A percentile compares a stretch with the other conserved stretches of the same genome.
phyloP scores from a whole-genome alignment of 2,888 invertebrate species.

The Nemotelus pantherinus region DNA sequence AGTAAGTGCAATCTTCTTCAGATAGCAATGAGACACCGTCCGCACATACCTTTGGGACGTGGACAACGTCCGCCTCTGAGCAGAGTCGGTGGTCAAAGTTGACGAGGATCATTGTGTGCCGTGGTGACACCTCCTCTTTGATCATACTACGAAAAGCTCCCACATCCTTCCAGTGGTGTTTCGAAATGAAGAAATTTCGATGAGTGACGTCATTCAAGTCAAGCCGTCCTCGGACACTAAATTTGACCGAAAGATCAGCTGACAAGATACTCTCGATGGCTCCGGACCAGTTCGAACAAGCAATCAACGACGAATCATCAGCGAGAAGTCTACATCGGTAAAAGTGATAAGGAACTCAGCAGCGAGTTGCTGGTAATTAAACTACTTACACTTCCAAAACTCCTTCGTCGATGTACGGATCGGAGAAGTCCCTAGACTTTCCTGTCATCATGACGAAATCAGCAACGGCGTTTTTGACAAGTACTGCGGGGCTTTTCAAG shows the following conservation, averaged over 20 bases:
- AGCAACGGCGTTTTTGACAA: constrained; percentile 59
- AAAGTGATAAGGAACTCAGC: no score
- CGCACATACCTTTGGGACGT: constrained; percentile 17
- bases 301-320: constrained; percentile 57
- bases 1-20: constrained; percentile 56
- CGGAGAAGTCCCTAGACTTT: constrained; percentile 56
- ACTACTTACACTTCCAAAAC: constrained; percentile 58
- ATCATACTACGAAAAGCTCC: constrained; percentile 56
- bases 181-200: constrained; percentile 59
- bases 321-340: constrained; percentile 50
- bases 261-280: constrained; percentile 71
- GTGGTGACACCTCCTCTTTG: constrained; percentile 58
- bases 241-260: constrained; percentile 71
- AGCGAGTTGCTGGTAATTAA: background rate
- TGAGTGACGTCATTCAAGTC: constrained; percentile 71
- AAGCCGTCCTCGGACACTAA: constrained; percentile 71
- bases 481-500: constrained; percentile 57
- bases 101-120: constrained; percentile 57
- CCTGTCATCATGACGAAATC: constrained; percentile 61
- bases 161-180: constrained; percentile 57
- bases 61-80: background rate
- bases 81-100: constrained; percentile 56
- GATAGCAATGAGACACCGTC: background rate
- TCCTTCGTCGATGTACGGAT: constrained; percentile 57
- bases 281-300: constrained; percentile 70